phyloP scores from a whole-genome alignment of 2,797 vertebrate genomes.

The Takifugu ocellatus region DNA sequence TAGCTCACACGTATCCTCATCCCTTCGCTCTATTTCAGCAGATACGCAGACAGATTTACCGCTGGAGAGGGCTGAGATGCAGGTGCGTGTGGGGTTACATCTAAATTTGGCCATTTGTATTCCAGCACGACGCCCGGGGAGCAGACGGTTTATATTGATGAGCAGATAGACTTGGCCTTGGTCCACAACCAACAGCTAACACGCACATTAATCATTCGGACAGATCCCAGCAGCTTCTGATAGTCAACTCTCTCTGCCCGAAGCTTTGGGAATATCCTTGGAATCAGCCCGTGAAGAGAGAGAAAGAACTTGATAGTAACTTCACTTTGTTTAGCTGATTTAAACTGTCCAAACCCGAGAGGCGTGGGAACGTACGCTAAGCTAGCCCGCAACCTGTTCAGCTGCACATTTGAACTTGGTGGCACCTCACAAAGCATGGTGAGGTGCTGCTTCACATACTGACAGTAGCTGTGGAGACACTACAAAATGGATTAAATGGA shows the following conservation, averaged over 20 bases:
- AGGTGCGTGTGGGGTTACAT: constrained; percentile 61
- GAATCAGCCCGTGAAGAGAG: background rate
- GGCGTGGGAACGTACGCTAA: no score
- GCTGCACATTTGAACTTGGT: no score
- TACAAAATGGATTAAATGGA: no score
- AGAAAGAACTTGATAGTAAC: background rate
- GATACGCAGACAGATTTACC: constrained; percentile 38
- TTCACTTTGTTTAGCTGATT: no score
- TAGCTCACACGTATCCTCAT: constrained; percentile 14
- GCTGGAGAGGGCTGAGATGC: constrained; percentile 48
- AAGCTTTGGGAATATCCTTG: constrained; percentile 8
- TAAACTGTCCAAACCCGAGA: no score
- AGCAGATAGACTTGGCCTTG: constrained; percentile 61
- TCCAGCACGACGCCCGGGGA: constrained; percentile 34
- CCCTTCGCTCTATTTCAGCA: constrained; percentile 18
- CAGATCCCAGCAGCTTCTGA: constrained; percentile 31
- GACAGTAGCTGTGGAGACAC: background rate
- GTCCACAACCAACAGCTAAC: constrained; percentile 49
- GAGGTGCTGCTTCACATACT: background rate
- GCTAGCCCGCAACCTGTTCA: no score
- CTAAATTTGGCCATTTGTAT: constrained; percentile 66
- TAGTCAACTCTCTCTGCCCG: constrained; percentile 27
- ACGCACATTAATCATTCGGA: constrained; percentile 58
- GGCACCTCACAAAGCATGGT: no score
- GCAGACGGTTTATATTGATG: constrained; percentile 56